Conservation (phyloP, 1,140 invertebrate species). For the Drosophila subobscura region DNA sequence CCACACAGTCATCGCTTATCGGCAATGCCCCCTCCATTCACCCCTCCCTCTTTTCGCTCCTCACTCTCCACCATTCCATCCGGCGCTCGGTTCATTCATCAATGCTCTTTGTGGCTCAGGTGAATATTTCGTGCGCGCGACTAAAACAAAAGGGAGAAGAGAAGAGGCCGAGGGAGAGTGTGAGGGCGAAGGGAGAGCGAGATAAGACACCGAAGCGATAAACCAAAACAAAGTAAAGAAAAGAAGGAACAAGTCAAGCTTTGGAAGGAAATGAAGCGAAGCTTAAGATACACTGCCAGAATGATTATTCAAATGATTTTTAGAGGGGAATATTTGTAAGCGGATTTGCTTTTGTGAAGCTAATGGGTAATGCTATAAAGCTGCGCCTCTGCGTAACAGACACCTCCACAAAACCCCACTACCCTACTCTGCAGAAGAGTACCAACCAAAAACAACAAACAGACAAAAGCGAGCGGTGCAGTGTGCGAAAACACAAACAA, state of each 20-base stretch:
- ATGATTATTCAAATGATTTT: no score
- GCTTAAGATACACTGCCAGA: no score
- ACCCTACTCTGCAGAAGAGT: no score
- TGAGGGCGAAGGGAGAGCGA: conserved; percentile 33
- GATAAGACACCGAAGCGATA: conserved; percentile 61
- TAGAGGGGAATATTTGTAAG: no score
- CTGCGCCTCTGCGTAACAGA: no score
- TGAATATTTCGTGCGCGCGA: conserved; percentile 66
- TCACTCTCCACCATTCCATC: no score
- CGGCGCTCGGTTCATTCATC: conserved; percentile 60
- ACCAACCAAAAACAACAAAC: conserved; percentile 30
- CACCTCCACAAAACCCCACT: no score
- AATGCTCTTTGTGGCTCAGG: conserved; percentile 44
- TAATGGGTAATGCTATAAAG: no score
- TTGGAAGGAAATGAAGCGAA: no score
- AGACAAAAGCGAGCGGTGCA: conserved; percentile 15
- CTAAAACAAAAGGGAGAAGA: conserved; percentile 44
- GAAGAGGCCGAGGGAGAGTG: neutral
- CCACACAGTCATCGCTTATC: conserved; percentile 66
- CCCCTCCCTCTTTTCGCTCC: neutral
- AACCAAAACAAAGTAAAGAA: conserved; percentile 56
- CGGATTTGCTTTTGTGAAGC: no score
- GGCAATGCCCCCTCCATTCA: conserved; percentile 11
- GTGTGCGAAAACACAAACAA: conserved; percentile 8
- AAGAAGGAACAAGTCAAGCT: neutral